phyloP scores from a whole-genome alignment of 2,888 invertebrate species.

The Hirtodrosophila histrioides region DNA sequence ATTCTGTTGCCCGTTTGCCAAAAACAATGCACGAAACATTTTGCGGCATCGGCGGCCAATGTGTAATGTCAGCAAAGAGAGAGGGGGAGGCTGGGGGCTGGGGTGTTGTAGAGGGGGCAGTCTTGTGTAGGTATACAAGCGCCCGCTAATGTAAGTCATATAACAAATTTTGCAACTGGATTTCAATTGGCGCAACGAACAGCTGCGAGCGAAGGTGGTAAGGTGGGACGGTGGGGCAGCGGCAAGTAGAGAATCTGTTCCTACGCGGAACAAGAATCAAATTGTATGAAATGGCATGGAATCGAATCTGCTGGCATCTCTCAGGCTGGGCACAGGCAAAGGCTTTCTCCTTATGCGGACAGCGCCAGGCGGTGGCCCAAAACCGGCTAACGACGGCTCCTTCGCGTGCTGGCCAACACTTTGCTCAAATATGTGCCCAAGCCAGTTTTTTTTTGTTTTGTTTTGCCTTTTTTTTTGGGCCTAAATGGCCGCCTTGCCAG shows the following conservation, averaged over 20 bases:
- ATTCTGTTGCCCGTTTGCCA: constrained; percentile 76
- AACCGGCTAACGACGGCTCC: constrained; percentile 54
- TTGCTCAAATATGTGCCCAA: constrained; percentile 79
- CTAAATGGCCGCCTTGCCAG: constrained; percentile 70
- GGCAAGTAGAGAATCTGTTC: constrained; percentile 32
- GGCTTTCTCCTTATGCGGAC: constrained; percentile 70
- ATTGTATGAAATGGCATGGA: constrained; percentile 20
- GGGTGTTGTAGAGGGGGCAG: constrained; percentile 1
- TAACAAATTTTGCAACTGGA: constrained; percentile 69
- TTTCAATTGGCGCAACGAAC: constrained; percentile 31
- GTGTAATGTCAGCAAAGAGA: constrained; percentile 33
- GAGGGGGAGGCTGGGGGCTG: neutral
- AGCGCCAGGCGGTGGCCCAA: constrained; percentile 52
- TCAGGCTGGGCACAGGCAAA: constrained; percentile 19
- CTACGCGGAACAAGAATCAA: constrained; percentile 50
- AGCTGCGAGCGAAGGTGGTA: constrained; percentile 11
- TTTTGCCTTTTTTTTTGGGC: constrained; percentile 43
- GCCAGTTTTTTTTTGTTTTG: constrained; percentile 65
- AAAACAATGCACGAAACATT: constrained; percentile 69
- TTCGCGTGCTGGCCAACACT: constrained; percentile 73
- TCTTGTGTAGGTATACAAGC: constrained; percentile 32
- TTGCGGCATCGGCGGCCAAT: constrained; percentile 58
- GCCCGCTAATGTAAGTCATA: constrained; percentile 71
- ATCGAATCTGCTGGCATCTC: constrained; percentile 31
- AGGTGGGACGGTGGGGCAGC: neutral